phyloP scores from a whole-genome alignment of 2,797 vertebrate species.

The Calcarius lapponicus region DNA sequence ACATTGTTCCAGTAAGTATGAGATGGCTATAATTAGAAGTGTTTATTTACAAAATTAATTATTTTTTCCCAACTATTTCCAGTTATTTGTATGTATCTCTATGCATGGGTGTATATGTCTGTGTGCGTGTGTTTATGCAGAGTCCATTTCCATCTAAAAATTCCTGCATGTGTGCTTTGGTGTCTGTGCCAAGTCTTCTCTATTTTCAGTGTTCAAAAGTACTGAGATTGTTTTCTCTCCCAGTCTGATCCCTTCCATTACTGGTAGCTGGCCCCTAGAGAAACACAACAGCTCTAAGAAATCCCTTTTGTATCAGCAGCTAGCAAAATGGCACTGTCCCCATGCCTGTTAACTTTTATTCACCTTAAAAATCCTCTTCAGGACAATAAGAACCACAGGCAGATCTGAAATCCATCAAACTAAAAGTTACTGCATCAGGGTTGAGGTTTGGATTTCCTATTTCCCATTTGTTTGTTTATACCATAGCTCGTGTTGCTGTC shows the following conservation, averaged over 20 bases:
- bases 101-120: not conserved
- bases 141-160: not conserved
- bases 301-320: not conserved
- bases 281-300: not conserved
- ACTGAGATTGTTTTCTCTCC: not conserved
- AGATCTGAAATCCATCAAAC: not conserved
- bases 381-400: not conserved
- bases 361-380: not conserved
- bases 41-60: not conserved
- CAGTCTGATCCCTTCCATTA: not conserved
- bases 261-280: not conserved
- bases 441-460: not conserved
- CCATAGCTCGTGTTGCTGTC: not conserved
- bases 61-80: not conserved
- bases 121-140: not conserved
- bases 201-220: slow-evolving; percentile 1
- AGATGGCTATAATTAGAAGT: not conserved
- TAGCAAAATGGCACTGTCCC: not conserved
- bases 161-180: not conserved
- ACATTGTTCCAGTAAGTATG: not conserved
- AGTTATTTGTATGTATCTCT: not conserved
- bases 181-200: not conserved
- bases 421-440: not conserved
- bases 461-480: not conserved
- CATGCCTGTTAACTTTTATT: not conserved